A percentile compares a stretch with the other conserved stretches of the same genome.
phyloP scores from a whole-genome alignment of 1,140 invertebrate genomes.

The Pseudachorutes palmiensis region DNA sequence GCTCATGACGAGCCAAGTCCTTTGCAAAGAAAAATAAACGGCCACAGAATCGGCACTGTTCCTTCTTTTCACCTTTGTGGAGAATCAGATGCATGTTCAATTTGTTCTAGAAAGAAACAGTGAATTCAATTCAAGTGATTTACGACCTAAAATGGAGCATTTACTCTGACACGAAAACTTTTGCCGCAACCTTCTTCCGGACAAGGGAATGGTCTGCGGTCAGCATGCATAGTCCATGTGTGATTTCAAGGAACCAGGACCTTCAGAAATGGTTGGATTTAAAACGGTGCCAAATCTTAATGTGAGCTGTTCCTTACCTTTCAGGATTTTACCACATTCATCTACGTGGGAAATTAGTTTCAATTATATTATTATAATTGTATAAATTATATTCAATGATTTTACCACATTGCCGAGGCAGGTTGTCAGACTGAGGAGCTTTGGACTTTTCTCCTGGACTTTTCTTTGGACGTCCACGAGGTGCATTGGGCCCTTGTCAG shows the following conservation, averaged over 20 bases:
- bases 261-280: not conserved
- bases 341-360: no score
- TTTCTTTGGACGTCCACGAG: constrained; percentile 18
- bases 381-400: no score
- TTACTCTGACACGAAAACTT: constrained; percentile 1
- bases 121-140: no score
- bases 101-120: constrained; percentile 7
- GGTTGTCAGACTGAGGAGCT: no score
- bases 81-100: constrained; percentile 56
- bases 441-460: constrained; percentile 11
- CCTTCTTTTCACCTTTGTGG: constrained; percentile 69
- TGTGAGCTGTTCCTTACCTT: no score
- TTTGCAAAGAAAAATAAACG: constrained; percentile 37
- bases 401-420: no score
- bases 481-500: no score
- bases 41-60: constrained; percentile 58
- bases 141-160: no score
- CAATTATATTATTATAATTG: no score
- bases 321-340: constrained; percentile 25
- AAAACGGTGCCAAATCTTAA: not conserved
- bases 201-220: not conserved
- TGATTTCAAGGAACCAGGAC: not conserved
- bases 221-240: constrained; percentile 16
- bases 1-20: constrained; percentile 49
- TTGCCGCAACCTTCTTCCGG: constrained; percentile 12